Evolutionary conservation across 2,113 vertebrate genomes (phyloP).

Genomic region (Planiliza haematocheilus): DNA sequence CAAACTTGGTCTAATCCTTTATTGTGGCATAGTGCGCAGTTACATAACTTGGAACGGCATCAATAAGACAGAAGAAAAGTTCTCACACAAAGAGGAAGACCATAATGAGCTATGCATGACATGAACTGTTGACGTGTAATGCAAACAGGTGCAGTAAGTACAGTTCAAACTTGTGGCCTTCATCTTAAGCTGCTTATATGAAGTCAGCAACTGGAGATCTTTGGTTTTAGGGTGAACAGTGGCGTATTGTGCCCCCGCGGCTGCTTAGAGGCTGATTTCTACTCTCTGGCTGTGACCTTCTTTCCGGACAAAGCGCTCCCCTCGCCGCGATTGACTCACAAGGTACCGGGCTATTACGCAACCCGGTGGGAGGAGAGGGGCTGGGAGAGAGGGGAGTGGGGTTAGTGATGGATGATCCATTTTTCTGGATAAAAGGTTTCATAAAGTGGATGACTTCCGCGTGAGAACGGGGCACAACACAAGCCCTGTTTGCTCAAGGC

Average conservation of each 20-base stretch:
- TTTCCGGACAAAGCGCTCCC: constrained; percentile 69
- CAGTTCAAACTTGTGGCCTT: constrained; percentile 40
- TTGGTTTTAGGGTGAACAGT: constrained; percentile 62
- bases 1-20: constrained; percentile 72
- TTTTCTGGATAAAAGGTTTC: constrained; percentile 72
- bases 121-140: constrained; percentile 12
- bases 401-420: constrained; percentile 64
- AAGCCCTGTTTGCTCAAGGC: constrained; percentile 60
- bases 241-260: constrained; percentile 58
- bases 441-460: constrained; percentile 70
- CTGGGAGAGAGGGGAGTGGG: constrained; percentile 35
- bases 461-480: constrained; percentile 60
- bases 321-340: constrained; percentile 70
- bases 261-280: constrained; percentile 68
- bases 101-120: constrained; percentile 30
- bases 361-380: constrained; percentile 57
- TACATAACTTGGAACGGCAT: constrained; percentile 76
- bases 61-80: constrained; percentile 64
- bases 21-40: constrained; percentile 73
- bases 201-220: constrained; percentile 31
- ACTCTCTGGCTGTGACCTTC: constrained; percentile 68
- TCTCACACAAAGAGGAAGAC: constrained; percentile 61
- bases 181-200: constrained; percentile 47
- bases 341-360: constrained; percentile 76
- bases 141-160: constrained; percentile 49